Percentiles rank a stretch among this genome's conserved stretches.
Conservation (phyloP, 2,113 vertebrate species). For the Bettongia penicillata region DNA sequence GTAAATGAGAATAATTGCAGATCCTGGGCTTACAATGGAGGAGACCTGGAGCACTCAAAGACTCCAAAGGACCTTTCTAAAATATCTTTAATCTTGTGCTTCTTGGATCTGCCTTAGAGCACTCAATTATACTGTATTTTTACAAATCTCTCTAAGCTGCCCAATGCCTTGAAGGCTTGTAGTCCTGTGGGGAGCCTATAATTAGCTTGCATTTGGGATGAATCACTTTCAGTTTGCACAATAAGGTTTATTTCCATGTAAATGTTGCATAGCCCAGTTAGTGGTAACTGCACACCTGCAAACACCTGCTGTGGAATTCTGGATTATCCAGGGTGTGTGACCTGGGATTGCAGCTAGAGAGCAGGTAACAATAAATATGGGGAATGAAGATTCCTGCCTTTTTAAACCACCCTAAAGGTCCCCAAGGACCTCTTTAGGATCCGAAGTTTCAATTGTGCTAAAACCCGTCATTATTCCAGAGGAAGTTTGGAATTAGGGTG, state of each 20-base stretch:
- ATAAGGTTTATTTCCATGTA: slow-evolving; percentile 81
- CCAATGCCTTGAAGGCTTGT: slow-evolving; percentile 37
- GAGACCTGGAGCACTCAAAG: background rate
- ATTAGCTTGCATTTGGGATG: slow-evolving; percentile 63
- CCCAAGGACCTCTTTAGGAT: slow-evolving; percentile 31
- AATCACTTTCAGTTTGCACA: slow-evolving; percentile 76
- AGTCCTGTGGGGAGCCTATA: slow-evolving; percentile 46
- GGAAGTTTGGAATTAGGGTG: background rate
- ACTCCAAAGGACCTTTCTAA: slow-evolving; percentile 5
- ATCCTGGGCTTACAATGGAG: slow-evolving; percentile 26
- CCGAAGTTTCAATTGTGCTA: background rate
- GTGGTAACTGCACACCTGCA: slow-evolving; percentile 77
- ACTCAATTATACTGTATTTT: slow-evolving; percentile 26
- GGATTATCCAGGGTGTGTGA: slow-evolving; percentile 27
- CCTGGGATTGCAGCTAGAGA: background rate
- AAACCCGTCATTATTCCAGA: background rate
- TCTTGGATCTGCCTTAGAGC: background rate
- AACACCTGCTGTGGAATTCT: slow-evolving; percentile 67
- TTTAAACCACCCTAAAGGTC: background rate
- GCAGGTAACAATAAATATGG: slow-evolving; percentile 44
- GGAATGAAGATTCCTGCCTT: slow-evolving; percentile 69
- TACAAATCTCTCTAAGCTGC: slow-evolving; percentile 56
- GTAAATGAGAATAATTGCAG: slow-evolving; percentile 22
- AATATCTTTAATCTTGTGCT: background rate
- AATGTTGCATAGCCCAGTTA: slow-evolving; percentile 69